Conservation (phyloP, 2,797 vertebrate species). For the Spinus olivaceus region DNA sequence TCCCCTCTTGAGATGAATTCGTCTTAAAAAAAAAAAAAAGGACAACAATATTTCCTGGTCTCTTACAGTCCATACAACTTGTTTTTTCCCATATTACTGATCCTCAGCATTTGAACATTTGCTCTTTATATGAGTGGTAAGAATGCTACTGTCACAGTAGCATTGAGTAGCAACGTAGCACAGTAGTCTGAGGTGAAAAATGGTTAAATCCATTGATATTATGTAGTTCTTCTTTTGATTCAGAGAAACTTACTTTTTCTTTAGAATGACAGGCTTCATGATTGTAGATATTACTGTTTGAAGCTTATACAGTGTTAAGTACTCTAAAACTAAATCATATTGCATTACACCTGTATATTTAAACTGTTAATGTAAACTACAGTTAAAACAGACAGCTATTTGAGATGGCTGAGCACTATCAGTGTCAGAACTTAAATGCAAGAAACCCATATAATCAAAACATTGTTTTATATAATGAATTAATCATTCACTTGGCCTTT, state of each 20-base stretch:
- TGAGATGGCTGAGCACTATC: background rate
- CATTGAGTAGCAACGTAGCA: background rate
- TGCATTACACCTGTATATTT: background rate
- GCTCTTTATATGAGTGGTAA: background rate
- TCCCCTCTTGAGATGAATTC: background rate
- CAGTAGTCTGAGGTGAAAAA: background rate
- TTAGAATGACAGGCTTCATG: background rate
- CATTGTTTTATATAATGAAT: conserved; percentile 23
- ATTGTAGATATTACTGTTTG: background rate
- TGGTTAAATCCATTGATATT: background rate
- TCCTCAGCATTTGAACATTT: background rate
- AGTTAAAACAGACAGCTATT: background rate
- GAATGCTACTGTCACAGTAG: background rate
- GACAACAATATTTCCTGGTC: background rate
- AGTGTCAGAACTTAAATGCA: conserved; percentile 9
- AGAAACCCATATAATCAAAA: conserved; percentile 26
- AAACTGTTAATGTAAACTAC: background rate
- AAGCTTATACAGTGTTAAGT: background rate
- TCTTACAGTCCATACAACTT: background rate
- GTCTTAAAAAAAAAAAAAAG: background rate
- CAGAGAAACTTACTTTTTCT: background rate
- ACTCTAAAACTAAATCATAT: background rate
- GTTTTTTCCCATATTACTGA: background rate
- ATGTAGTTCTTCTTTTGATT: background rate
- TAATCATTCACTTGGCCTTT: background rate